Conservation (phyloP, 1,140 invertebrate species). For the Dreissena polymorpha region DNA sequence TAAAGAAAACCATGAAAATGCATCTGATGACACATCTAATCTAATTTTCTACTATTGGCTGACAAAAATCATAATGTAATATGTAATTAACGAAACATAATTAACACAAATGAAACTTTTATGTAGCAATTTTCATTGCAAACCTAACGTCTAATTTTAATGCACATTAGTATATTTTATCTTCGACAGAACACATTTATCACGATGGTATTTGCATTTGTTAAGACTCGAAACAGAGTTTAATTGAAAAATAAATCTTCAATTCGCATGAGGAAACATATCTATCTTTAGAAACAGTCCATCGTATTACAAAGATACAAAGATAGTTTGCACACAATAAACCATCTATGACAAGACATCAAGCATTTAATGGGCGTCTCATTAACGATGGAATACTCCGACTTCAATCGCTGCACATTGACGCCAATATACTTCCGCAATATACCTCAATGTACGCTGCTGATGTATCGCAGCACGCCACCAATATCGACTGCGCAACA, state of each 20-base stretch:
- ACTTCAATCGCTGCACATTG: no score
- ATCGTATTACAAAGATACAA: no score
- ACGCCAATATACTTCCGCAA: no score
- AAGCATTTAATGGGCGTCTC: no score
- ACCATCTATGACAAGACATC: no score
- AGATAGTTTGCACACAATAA: no score
- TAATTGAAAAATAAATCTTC: neutral
- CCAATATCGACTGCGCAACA: no score
- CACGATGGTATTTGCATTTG: neutral
- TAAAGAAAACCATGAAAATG: no score
- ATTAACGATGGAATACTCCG: no score
- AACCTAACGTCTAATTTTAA: neutral
- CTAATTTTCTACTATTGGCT: neutral
- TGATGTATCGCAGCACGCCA: no score
- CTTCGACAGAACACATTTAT: neutral
- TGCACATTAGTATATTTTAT: slow-evolving; percentile 3
- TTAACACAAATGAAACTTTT: neutral
- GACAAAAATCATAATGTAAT: neutral
- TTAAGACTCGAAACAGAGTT: neutral
- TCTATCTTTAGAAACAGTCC: neutral
- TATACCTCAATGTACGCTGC: no score
- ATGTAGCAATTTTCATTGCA: neutral
- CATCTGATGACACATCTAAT: no score
- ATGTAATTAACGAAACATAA: neutral
- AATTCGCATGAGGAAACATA: slow-evolving; percentile 7